Evolutionary conservation across 2,797 vertebrate species (phyloP), one percentile per base, ranked within the genome.

Genomic region (Lindbergichthys nudifrons): DNA sequence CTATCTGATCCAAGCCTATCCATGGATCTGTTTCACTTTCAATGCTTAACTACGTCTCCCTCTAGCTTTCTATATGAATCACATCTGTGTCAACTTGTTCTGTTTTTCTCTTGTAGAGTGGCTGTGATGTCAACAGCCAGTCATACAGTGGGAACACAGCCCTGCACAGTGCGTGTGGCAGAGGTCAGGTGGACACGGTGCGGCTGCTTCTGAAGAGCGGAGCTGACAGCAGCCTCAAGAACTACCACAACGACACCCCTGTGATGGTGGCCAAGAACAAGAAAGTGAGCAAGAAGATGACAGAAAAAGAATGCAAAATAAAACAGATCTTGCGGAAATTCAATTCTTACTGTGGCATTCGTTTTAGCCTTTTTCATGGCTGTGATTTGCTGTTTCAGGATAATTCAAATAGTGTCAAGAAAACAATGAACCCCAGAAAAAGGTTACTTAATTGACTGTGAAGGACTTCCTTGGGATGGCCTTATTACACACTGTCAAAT

Each of bases 111-210:
- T 63, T 30, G 21, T 91, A 98, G 97, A 95, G 89, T 10, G 93
- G 95, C 13, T 96, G 96, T 71, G 94, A 96, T 60, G 96, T 98
- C 51, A 97, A 98, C 47, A 91, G 93, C 0, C 96, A 97, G 89
- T 96, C 97, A 1, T 98, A 97, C 81, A 96, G 96, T 0, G 95
- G 96, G 32, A 97, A 97, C 93, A 97, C 97, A 0, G 97, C 97
- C 0, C 91, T 98, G 69, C 97, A 98, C 68, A 92, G 92, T 0
- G 96, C 97, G 1, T 96, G 96, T 4, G 97, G 96, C 8, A 93
- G 97, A 36, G 97, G 96, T n/a, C 95, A 97, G 36, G 89, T 95
- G 58, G 96, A 96, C 32, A 94, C 94, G 0, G 94, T 96, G 58
- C 87, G 96, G 6, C 85, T 95, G 18, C 92, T 98, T 65, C 91